Conservation (phyloP, 1,140 invertebrate genomes). For the Caenorhabditis inopinata region DNA sequence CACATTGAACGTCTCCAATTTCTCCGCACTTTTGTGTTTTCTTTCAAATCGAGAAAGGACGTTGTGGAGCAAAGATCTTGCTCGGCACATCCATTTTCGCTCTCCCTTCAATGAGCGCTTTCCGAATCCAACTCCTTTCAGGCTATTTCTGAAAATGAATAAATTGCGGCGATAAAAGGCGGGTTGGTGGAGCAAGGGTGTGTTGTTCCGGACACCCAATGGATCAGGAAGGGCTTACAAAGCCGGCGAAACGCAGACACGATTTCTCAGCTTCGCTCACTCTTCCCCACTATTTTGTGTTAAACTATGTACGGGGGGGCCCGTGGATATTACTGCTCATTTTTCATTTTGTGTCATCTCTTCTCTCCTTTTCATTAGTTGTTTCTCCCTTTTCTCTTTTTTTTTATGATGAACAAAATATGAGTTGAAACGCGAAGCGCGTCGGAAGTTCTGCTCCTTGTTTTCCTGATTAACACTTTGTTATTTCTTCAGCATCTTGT, state of each 20-base stretch:
- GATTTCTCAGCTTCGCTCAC: background rate
- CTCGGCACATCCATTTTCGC: no score
- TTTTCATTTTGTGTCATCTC: slow-evolving; percentile 31
- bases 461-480: no score
- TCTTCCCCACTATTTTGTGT: background rate
- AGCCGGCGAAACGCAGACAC: background rate
- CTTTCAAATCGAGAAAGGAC: background rate
- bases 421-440: background rate
- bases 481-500: no score
- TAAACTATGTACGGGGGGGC: background rate
- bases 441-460: no score
- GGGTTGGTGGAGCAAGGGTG: no score
- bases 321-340: slow-evolving; percentile 22
- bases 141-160: background rate
- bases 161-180: background rate
- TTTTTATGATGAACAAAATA: background rate
- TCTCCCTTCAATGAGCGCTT: background rate
- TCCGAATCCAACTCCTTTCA: background rate
- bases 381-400: background rate
- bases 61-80: no score
- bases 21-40: slow-evolving; percentile 14
- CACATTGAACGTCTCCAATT: slow-evolving; percentile 12
- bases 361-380: background rate
- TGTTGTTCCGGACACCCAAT: no score
- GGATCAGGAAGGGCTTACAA: no score